These are phyloP conservation scores for Henricia sp. DNA, from an alignment of 53 echinoderm and acorn worm genomes.

Conservation along the genomic window DNA sequence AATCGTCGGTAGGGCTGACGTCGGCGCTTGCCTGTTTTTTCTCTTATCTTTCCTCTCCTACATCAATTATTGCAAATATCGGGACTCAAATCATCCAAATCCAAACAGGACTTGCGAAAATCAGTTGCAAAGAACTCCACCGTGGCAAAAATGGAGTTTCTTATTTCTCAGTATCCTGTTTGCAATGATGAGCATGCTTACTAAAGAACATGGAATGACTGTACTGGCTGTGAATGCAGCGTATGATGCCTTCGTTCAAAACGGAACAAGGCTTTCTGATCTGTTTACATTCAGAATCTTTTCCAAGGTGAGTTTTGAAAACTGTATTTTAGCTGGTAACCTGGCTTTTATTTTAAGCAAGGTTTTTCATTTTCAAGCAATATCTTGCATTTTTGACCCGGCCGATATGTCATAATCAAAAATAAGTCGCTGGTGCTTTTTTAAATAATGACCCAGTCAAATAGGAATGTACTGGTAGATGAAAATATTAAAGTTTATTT, in stretches of 20 bases:
- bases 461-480: too few species aligned
- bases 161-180: conserved; percentile 41
- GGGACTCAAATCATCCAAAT: conserved; percentile 30
- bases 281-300: conserved; percentile 53
- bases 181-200: conserved; percentile 81
- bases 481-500: too few species aligned
- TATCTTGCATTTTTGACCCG: too few species aligned
- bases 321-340: too few species aligned
- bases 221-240: conserved; percentile 90
- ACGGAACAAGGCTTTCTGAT: conserved; percentile 63
- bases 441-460: too few species aligned
- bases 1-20: conserved; percentile 91
- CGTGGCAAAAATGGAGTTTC: conserved; percentile 34
- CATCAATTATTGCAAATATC: conserved; percentile 69
- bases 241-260: conserved; percentile 84
- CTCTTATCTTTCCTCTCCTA: conserved; percentile 83
- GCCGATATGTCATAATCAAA: too few species aligned
- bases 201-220: conserved; percentile 94
- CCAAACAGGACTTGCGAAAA: background rate
- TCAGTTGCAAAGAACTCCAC: background rate
- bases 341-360: too few species aligned
- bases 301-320: conserved; percentile 83
- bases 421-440: too few species aligned
- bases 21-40: conserved; percentile 84
- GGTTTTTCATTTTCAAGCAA: too few species aligned